Conservation (phyloP, 2,113 vertebrate species). For the Serinus canaria region DNA sequence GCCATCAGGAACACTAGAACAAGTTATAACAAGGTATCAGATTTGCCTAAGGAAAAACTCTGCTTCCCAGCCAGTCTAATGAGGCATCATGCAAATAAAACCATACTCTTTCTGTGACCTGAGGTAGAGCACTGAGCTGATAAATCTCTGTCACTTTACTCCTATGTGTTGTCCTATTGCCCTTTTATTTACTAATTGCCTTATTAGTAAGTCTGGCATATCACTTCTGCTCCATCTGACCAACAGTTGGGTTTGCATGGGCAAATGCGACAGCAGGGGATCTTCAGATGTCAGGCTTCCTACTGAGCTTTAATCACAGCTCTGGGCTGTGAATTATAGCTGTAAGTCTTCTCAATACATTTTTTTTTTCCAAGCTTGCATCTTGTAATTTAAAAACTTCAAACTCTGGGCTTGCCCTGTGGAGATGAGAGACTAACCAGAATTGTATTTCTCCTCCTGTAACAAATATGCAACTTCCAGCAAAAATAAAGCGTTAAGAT, state of each 20-base stretch:
- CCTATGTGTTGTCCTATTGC: neutral
- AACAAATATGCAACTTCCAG: neutral
- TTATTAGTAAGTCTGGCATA: neutral
- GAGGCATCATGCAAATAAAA: neutral
- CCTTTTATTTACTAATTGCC: conserved; percentile 29
- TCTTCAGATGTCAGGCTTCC: neutral
- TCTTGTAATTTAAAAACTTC: neutral
- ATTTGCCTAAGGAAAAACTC: neutral
- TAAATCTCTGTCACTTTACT: neutral
- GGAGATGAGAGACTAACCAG: neutral
- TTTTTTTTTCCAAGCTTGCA: neutral
- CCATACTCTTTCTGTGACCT: neutral
- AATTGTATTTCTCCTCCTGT: neutral
- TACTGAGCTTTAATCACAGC: neutral
- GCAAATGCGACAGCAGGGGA: neutral
- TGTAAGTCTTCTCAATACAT: neutral
- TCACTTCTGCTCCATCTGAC: neutral
- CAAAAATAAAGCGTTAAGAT: neutral
- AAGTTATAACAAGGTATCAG: neutral
- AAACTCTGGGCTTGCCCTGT: neutral
- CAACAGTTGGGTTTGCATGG: neutral
- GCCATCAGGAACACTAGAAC: neutral
- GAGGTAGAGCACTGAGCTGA: neutral
- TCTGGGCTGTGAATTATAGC: neutral
- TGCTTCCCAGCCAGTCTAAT: neutral